Conservation (phyloP, 2,113 vertebrate species). For the Engystomops pustulosus region DNA sequence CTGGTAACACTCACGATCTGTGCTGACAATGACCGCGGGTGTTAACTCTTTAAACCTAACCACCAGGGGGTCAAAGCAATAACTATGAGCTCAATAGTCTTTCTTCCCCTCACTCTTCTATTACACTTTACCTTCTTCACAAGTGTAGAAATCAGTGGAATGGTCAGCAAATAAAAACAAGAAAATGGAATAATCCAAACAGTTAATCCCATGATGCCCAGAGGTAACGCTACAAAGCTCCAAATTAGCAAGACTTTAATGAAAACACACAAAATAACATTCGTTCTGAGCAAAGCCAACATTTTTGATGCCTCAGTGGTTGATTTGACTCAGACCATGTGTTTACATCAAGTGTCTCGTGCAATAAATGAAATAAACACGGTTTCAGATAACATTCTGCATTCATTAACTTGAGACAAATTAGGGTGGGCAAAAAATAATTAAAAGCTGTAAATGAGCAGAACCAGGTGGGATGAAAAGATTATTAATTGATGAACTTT, state of each 20-base stretch:
- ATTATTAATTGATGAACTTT: not conserved
- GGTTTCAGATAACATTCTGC: not conserved
- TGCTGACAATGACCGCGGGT: too few relatives aligned
- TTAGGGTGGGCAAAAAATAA: slow-evolving; percentile 23
- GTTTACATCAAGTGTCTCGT: slow-evolving; percentile 18
- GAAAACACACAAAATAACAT: not conserved
- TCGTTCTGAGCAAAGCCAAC: not conserved
- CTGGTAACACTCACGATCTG: too few relatives aligned
- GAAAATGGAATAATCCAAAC: not conserved
- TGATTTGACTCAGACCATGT: not conserved
- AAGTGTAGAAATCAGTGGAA: not conserved
- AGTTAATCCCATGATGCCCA: not conserved
- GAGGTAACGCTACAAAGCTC: not conserved
- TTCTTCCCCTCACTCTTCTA: too few relatives aligned
- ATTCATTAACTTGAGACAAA: not conserved
- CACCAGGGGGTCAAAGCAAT: too few relatives aligned
- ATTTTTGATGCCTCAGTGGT: slow-evolving; percentile 10
- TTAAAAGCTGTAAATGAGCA: slow-evolving; percentile 10
- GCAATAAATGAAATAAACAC: slow-evolving; percentile 19
- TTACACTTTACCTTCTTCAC: not conserved
- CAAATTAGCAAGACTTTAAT: not conserved
- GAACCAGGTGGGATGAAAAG: not conserved
- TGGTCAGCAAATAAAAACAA: not conserved
- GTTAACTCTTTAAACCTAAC: too few relatives aligned
- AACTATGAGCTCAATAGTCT: too few relatives aligned